Evolutionary conservation across 1,140 invertebrate species (phyloP).

Genomic region (Lucilia sericata): DNA sequence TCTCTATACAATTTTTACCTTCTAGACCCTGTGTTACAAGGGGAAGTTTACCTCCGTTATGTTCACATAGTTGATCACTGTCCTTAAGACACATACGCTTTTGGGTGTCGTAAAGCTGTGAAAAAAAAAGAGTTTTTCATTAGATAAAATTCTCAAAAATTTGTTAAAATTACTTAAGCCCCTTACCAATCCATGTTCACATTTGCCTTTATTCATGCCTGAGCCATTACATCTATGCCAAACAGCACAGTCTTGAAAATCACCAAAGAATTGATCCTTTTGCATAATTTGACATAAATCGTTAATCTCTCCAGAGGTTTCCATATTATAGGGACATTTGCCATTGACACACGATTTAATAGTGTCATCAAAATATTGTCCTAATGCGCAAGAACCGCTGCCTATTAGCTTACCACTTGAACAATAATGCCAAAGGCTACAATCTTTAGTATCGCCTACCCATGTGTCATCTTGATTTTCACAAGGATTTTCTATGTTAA

Average conservation of each 20-base stretch:
- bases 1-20: too few relatives aligned
- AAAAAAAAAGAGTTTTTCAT: too few relatives aligned
- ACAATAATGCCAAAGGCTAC: constrained; percentile 39
- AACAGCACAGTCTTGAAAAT: neutral
- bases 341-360: constrained; percentile 18
- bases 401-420: neutral
- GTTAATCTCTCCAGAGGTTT: neutral
- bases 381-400: neutral
- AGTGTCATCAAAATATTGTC: constrained; percentile 27
- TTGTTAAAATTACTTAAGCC: too few relatives aligned
- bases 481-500: constrained; percentile 14
- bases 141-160: too few relatives aligned
- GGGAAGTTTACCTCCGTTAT: too few relatives aligned
- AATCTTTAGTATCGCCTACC: neutral
- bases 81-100: neutral
- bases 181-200: constrained; percentile 37
- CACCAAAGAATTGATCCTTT: constrained; percentile 40
- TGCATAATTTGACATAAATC: constrained; percentile 38
- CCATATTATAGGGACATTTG: neutral
- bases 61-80: neutral
- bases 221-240: constrained; percentile 37
- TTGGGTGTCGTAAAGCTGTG: neutral
- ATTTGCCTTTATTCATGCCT: neutral
- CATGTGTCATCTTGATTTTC: neutral
- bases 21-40: too few relatives aligned